Conservation (phyloP, 1,140 invertebrate species). For the Thaumatotibia leucotreta region DNA sequence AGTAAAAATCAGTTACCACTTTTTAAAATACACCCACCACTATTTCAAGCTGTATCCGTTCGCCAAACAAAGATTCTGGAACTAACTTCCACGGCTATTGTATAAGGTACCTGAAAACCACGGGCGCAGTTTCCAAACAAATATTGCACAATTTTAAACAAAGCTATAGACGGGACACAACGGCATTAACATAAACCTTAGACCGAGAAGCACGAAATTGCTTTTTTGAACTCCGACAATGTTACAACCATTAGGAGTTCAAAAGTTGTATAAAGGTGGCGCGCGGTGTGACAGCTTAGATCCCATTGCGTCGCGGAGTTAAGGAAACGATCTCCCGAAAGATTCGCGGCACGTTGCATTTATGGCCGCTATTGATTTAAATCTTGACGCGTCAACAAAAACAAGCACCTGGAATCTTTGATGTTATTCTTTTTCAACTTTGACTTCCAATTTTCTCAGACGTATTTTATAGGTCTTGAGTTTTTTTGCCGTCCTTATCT, state of each 20-base stretch:
- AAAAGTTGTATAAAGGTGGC: conserved; percentile 61
- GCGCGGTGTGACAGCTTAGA: conserved; percentile 41
- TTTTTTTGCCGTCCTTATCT: too few relatives aligned
- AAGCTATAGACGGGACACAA: conserved; percentile 55
- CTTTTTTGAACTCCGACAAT: conserved; percentile 72
- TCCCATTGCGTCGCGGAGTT: conserved; percentile 49
- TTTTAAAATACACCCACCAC: conserved; percentile 40
- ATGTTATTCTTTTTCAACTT: not conserved
- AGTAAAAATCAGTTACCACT: conserved; percentile 11
- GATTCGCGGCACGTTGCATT: conserved; percentile 8
- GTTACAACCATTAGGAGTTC: conserved; percentile 60
- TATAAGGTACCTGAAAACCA: conserved; percentile 60
- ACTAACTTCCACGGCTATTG: conserved; percentile 47
- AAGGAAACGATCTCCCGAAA: conserved; percentile 24
- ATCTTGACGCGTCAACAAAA: not conserved
- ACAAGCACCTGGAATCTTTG: not conserved
- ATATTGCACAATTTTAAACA: conserved; percentile 70
- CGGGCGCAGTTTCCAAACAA: conserved; percentile 57
- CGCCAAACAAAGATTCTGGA: conserved; percentile 56
- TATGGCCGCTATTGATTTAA: conserved; percentile 11
- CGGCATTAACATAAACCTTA: conserved; percentile 66
- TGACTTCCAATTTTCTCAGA: not conserved
- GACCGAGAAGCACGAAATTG: conserved; percentile 55
- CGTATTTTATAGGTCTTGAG: not conserved
- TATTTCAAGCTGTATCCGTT: conserved; percentile 40